Evolutionary conservation across 2,797 vertebrate species (phyloP).

Genomic region (Gallirallus australis): DNA sequence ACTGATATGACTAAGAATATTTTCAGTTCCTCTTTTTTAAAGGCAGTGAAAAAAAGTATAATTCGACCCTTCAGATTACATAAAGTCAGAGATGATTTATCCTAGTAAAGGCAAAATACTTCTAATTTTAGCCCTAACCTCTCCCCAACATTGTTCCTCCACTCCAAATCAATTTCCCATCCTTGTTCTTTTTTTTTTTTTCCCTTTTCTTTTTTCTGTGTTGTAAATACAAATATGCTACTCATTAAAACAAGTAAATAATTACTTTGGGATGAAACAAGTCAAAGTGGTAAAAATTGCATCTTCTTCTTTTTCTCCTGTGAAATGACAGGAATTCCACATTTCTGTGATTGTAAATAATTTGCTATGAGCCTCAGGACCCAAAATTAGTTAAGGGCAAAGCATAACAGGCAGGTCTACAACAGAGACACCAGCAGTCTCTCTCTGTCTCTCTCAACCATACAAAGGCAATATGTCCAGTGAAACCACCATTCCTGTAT

Average conservation of each 20-base stretch:
- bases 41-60: background rate
- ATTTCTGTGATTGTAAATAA: background rate
- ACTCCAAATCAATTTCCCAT: background rate
- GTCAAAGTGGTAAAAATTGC: background rate
- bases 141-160: background rate
- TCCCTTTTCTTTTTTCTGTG: background rate
- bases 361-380: rapidly evolving
- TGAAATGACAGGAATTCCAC: background rate
- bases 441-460: background rate
- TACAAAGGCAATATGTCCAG: background rate
- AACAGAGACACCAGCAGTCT: background rate
- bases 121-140: background rate
- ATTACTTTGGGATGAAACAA: background rate
- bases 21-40: background rate
- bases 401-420: background rate
- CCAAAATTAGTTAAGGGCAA: background rate
- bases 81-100: background rate
- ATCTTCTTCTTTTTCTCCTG: background rate
- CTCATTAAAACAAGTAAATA: background rate
- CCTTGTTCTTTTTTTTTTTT: background rate
- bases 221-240: background rate
- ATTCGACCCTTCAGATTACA: background rate
- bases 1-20: constrained; percentile 3
- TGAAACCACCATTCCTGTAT: background rate
- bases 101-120: background rate